Evolutionary conservation across 2,113 vertebrate genomes (phyloP), one percentile per base, ranked within the genome.

Genomic region (Micromys minutus): DNA sequence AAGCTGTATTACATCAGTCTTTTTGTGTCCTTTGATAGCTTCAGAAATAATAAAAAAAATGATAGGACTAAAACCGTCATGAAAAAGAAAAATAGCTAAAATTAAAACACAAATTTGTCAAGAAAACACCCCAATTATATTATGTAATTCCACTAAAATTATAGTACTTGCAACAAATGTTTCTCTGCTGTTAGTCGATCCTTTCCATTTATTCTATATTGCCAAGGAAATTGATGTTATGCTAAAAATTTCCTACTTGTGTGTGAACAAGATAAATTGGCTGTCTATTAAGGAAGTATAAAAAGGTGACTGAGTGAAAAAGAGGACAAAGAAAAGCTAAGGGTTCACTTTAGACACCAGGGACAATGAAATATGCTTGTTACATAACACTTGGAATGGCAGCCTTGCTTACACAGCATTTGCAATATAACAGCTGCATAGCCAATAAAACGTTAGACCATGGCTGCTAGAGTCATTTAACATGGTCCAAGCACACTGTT

Each of bases 151-250:
- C 8, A 75, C 81, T 83, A 94, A 88, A 94, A 96, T 88, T 89
- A 87, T 83, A 83, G 34, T 67, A 92, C 31, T 89, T 90, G 86
- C n/a, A 95, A 83, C 10, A 94, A 97, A 89, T 75, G 87, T 72
- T 91, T 95, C 31, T 94, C 5, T 74, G 91, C 93, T 90, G n/a
- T 17, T 87, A 93, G 81, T 71, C 42, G 79, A 79, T 96, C 42
- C 93, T 80, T 96, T 96, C 74, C 93, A 96, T 89, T 92, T 94
- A 95, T 95, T 96, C 19, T 83, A 89, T 29, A 92, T 31, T 71
- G 61, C 19, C 55, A 92, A 87, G 16, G 72, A 95, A 95, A 93
- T 74, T 95, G 87, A 83, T 96, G 52, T 72, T 88, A 85, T 29
- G 15, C 69, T 86, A 89, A 93, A 96, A 96, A 65, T 91, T 89